Base-by-base conservation (phyloP, 2,113 vertebrate genomes). In the Columba livia region DNA sequence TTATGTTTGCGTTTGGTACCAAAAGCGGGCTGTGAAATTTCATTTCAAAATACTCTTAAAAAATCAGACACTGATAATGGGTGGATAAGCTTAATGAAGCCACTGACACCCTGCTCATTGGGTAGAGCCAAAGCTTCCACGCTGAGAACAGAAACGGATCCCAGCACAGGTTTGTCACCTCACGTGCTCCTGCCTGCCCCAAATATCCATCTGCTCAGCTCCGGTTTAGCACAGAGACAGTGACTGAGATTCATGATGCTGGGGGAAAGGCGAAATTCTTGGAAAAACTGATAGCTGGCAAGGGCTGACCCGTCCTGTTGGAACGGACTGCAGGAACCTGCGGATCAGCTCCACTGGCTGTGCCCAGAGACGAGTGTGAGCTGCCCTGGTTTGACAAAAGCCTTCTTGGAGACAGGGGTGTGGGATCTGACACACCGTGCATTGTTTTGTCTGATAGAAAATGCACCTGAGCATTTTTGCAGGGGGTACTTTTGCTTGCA, bases 401-500 rank as follows among this genome's bases (percentile, higher is more conserved):
- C 65, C 48, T 44, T 51, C 34, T 1, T 16, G 61, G 53, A 51
- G 62, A 3, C 31, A 18, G 29, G 10, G 31, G 4, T 1, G 2
- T 17, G 38, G 4, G 60, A 7, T n/a, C 36, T 10, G 14, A 18
- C 3, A 11, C 23, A 23, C 18, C 5, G 0, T 0, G 5, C 11
- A 66, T 20, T 57, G 32, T 40, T 58, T 16, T 20, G 26, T 15
- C 57, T 32, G 0, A 25, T 1, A 14, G 16, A 9, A 48, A 77
- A 3, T 0, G 44, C 77, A 0, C 32, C n/a, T 42, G 69, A 31
- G 47, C 8, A 0, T 10, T 44, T 47, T 17, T 4, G 0, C 36
- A 28, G 64, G 2, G 2, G 23, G 19, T 10, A 0, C 6, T 71
- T 82, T 14, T 74, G 32, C 29, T 74, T 36, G 70, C 12, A 1